These are phyloP conservation scores for Philantomba maxwellii DNA, from an alignment of 2,113 vertebrate genomes.

Conservation along the genomic window DNA sequence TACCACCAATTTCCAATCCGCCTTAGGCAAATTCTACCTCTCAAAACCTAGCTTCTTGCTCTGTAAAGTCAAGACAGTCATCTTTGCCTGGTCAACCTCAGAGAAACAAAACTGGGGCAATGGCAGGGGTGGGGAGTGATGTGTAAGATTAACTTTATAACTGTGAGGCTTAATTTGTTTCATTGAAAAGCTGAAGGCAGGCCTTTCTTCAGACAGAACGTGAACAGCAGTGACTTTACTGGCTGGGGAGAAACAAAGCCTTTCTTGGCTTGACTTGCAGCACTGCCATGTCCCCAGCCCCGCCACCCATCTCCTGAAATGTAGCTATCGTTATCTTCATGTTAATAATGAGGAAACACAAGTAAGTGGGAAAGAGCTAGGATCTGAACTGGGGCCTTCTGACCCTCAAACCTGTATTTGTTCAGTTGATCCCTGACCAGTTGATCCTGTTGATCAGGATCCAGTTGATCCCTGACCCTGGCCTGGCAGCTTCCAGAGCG, in stretches of 20 bases:
- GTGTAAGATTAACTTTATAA: neutral
- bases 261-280: accelerated
- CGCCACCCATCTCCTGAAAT: neutral
- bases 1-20: neutral
- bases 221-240: neutral
- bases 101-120: neutral
- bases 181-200: neutral
- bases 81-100: neutral
- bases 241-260: neutral
- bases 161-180: neutral
- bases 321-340: neutral
- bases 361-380: neutral
- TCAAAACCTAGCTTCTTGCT: neutral
- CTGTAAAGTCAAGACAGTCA: neutral
- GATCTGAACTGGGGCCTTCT: neutral
- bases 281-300: neutral
- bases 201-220: neutral
- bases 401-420: neutral
- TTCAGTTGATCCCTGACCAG: neutral
- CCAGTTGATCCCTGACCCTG: neutral
- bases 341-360: neutral
- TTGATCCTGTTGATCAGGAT: no score
- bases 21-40: neutral
- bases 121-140: neutral
- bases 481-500: neutral